phyloP scores from a whole-genome alignment of 2,113 vertebrate species.

The Melanocharis versteri region DNA sequence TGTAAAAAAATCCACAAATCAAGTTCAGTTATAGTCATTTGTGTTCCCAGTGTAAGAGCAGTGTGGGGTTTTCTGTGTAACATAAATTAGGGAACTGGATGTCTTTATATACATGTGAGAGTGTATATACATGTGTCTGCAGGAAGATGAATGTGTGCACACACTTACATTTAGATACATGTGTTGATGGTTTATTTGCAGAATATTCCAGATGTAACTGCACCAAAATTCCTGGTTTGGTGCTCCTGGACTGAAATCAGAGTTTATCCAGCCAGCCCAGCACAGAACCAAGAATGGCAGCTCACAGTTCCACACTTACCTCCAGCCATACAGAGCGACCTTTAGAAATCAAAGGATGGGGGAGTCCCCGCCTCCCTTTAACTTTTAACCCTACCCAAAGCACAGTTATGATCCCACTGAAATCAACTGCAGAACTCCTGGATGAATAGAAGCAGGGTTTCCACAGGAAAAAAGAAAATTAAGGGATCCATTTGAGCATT shows the following conservation, averaged over 20 bases:
- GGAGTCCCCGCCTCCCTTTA: background rate
- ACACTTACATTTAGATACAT: rapidly evolving
- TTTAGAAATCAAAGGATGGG: background rate
- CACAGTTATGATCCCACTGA: background rate
- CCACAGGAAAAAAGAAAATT: too few species aligned
- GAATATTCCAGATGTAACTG: background rate
- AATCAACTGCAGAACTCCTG: background rate
- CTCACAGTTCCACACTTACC: background rate
- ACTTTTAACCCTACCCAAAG: background rate
- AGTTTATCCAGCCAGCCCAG: background rate
- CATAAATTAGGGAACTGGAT: background rate
- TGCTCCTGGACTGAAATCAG: background rate
- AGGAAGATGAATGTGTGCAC: too few species aligned
- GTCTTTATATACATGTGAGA: rapidly evolving
- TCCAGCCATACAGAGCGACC: background rate
- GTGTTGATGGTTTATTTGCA: background rate
- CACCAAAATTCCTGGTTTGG: background rate
- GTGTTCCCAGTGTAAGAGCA: background rate
- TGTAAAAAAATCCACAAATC: background rate
- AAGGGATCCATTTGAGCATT: too few species aligned
- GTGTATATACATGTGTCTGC: rapidly evolving
- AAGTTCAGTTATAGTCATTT: background rate
- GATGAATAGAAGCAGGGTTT: background rate
- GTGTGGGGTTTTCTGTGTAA: background rate
- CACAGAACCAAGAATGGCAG: background rate